Evolutionary conservation across 2,888 invertebrate genomes (phyloP).

Genomic region (Microctonus aethiopoides): DNA sequence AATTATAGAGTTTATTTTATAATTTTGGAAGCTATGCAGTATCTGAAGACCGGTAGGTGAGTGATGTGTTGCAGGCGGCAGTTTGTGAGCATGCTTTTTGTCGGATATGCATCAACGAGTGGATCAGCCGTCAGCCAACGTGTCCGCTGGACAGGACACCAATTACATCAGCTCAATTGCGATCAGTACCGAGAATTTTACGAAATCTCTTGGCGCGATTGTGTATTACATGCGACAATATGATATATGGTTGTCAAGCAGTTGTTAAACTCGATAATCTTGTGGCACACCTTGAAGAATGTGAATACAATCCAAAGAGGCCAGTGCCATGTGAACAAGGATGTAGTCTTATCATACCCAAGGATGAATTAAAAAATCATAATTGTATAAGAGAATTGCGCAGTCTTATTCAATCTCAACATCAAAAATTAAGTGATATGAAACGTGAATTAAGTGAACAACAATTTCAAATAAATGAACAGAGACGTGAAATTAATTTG

Average conservation of each 20-base stretch:
- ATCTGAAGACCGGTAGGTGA: constrained; percentile 58
- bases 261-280: constrained; percentile 89
- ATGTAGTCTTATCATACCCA: constrained; percentile 93
- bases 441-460: constrained; percentile 89
- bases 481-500: constrained; percentile 87
- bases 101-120: constrained; percentile 91
- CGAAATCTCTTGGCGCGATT: constrained; percentile 91
- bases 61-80: constrained; percentile 78
- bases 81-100: constrained; percentile 98
- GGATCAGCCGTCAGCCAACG: constrained; percentile 93
- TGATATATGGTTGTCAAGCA: constrained; percentile 85
- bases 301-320: constrained; percentile 93
- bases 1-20: background rate
- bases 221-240: constrained; percentile 92
- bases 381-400: constrained; percentile 93
- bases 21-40: constrained; percentile 38
- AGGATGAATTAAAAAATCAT: constrained; percentile 93
- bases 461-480: constrained; percentile 87
- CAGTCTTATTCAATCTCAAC: constrained; percentile 84
- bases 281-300: constrained; percentile 88
- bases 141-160: constrained; percentile 94
- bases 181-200: constrained; percentile 93
- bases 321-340: constrained; percentile 94
- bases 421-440: constrained; percentile 86
- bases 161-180: constrained; percentile 87